These are phyloP conservation scores for Ceyx margarethae DNA, from an alignment of 2,113 vertebrate genomes.

Conservation along the genomic window DNA sequence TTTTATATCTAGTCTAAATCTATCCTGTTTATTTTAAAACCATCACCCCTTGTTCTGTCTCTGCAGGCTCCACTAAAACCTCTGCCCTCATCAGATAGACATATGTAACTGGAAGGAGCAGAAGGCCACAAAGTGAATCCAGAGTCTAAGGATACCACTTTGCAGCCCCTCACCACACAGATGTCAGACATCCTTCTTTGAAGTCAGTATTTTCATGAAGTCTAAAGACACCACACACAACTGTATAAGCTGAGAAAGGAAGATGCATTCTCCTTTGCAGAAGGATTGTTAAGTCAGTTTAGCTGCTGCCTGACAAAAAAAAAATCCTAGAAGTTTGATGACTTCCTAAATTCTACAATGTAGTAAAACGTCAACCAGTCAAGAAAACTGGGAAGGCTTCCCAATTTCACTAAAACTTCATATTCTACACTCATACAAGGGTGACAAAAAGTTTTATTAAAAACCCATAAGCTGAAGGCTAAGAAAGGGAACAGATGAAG, in stretches of 20 bases:
- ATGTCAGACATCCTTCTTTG: not conserved
- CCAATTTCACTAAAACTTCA: not conserved
- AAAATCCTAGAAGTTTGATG: not conserved
- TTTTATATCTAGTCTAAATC: not conserved
- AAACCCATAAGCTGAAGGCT: not conserved
- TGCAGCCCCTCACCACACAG: not conserved
- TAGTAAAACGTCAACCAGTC: not conserved
- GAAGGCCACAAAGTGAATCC: fast-evolving
- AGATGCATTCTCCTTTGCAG: not conserved
- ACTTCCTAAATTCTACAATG: not conserved
- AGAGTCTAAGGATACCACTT: not conserved
- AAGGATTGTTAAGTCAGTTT: not conserved
- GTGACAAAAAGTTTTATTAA: not conserved
- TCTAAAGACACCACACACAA: not conserved
- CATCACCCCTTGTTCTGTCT: not conserved
- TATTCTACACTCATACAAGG: not conserved
- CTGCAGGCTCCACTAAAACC: not conserved
- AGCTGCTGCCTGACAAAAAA: not conserved
- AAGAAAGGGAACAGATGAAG: not conserved
- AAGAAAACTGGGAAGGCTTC: not conserved
- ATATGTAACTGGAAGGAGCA: not conserved
- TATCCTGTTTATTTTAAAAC: not conserved
- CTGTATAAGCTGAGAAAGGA: not conserved
- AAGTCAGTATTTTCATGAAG: not conserved
- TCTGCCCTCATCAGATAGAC: not conserved